Percentiles rank a stretch among this genome's conserved stretches.
Conservation (phyloP, 2,797 vertebrate species). For the Typhlichthys subterraneus region DNA sequence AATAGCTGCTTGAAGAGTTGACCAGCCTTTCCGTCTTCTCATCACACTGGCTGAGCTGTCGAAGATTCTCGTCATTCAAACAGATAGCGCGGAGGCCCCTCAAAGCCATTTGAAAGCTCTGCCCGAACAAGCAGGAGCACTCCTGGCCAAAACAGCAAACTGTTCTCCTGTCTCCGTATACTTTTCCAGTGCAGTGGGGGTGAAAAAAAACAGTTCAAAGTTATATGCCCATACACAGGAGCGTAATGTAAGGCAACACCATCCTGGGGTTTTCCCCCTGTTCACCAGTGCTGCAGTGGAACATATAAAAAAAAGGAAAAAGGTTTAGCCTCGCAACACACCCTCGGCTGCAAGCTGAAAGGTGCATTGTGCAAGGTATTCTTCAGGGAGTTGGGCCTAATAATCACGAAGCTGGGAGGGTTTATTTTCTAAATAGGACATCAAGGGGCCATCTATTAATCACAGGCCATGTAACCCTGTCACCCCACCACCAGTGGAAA, state of each 20-base stretch:
- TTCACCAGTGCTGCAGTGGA: constrained; percentile 62
- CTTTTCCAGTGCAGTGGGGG: constrained; percentile 45
- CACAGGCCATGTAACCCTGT: constrained; percentile 56
- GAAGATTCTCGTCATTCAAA: constrained; percentile 46
- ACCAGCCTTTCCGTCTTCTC: constrained; percentile 52
- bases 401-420: constrained; percentile 53
- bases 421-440: constrained; percentile 72
- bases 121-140: constrained; percentile 51
- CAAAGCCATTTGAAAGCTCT: constrained; percentile 40
- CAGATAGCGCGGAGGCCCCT: constrained; percentile 51
- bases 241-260: constrained; percentile 67
- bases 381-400: constrained; percentile 58
- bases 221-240: constrained; percentile 58
- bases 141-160: constrained; percentile 41
- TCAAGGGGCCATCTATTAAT: constrained; percentile 68
- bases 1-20: constrained; percentile 50
- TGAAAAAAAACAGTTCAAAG: constrained; percentile 41
- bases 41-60: constrained; percentile 48
- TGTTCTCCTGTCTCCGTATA: constrained; percentile 45
- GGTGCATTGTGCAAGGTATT: constrained; percentile 70
- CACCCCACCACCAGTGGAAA: constrained; percentile 47
- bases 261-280: constrained; percentile 70
- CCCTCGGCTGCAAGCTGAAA: constrained; percentile 60
- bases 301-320: constrained; percentile 43
- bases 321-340: constrained; percentile 52